Evolutionary conservation across 2,888 invertebrate species (phyloP).

Genomic region (Pammene fasciana): DNA sequence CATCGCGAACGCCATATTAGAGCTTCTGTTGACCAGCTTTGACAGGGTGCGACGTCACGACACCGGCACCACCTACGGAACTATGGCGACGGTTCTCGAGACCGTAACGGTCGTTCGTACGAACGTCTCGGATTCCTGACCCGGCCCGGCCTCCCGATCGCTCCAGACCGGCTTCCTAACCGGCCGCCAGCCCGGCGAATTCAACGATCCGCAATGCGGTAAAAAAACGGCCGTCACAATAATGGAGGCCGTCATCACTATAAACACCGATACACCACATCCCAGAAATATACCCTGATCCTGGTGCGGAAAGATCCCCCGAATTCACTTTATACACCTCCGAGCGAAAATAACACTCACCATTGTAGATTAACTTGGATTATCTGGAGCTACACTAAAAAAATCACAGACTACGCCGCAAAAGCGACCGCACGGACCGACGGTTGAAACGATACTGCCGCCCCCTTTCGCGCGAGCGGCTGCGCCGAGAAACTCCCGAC

Average conservation of each 20-base stretch:
- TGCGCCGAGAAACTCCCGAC: conserved; percentile 76
- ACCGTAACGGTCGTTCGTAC: conserved; percentile 53
- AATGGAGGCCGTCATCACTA: conserved; percentile 83
- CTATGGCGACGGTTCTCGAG: conserved; percentile 76
- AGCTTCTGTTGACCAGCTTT: conserved; percentile 59
- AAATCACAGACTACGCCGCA: conserved; percentile 83
- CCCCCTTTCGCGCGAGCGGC: conserved; percentile 82
- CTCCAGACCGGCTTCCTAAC: conserved; percentile 48
- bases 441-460: conserved; percentile 84
- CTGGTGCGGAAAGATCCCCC: conserved; percentile 58
- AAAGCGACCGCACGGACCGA: conserved; percentile 82
- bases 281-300: conserved; percentile 73
- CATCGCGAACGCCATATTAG: conserved; percentile 57
- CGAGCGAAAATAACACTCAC: conserved; percentile 80
- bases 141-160: conserved; percentile 42
- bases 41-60: conserved; percentile 64
- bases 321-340: conserved; percentile 72
- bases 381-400: conserved; percentile 84
- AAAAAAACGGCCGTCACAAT: conserved; percentile 83
- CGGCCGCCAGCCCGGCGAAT: conserved; percentile 55
- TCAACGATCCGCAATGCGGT: conserved; percentile 80
- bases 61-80: conserved; percentile 73
- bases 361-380: conserved; percentile 84
- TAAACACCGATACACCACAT: conserved; percentile 79
- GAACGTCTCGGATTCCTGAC: conserved; percentile 19